Conservation (phyloP, 2,113 vertebrate species). For the Rhinogobius similis region DNA sequence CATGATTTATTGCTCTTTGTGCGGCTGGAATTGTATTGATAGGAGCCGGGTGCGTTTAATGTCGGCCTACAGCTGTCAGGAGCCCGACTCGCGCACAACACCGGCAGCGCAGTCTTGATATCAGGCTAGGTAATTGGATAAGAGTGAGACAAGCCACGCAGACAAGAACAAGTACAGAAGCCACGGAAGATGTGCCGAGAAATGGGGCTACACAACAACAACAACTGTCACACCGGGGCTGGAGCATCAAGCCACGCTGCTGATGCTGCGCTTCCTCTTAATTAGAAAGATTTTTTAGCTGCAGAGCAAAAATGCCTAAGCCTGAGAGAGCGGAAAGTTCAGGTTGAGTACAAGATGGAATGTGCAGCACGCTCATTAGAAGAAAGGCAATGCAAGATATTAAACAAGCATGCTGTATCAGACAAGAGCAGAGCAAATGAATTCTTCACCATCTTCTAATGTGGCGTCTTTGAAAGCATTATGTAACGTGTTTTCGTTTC, state of each 20-base stretch:
- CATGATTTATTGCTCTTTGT: slow-evolving; percentile 4
- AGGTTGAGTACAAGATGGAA: slow-evolving; percentile 19
- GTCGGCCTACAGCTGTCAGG: slow-evolving; percentile 20
- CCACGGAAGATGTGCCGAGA: slow-evolving; percentile 11
- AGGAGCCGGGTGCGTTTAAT: slow-evolving; percentile 18
- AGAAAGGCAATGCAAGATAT: slow-evolving; percentile 42
- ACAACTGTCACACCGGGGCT: slow-evolving; percentile 28
- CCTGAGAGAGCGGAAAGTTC: slow-evolving; percentile 19
- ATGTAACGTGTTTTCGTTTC: slow-evolving; percentile 5
- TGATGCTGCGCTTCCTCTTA: slow-evolving; percentile 43
- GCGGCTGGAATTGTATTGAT: slow-evolving; percentile 15
- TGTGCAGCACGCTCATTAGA: slow-evolving; percentile 42
- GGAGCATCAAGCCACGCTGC: slow-evolving; percentile 18
- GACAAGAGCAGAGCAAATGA: slow-evolving; percentile 19
- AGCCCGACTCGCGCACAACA: neutral
- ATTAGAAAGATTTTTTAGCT: slow-evolving; percentile 26
- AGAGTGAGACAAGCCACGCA: slow-evolving; percentile 22
- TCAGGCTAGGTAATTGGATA: slow-evolving; percentile 42
- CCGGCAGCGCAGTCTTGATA: slow-evolving; percentile 5
- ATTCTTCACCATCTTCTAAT: slow-evolving; percentile 17
- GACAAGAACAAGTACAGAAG: slow-evolving; percentile 7
- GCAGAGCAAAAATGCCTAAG: slow-evolving; percentile 14
- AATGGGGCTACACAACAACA: slow-evolving; percentile 7
- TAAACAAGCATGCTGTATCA: slow-evolving; percentile 35
- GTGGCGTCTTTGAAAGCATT: neutral